phyloP scores from a whole-genome alignment of 2,113 vertebrate species.

The Festucalex cinctus region DNA sequence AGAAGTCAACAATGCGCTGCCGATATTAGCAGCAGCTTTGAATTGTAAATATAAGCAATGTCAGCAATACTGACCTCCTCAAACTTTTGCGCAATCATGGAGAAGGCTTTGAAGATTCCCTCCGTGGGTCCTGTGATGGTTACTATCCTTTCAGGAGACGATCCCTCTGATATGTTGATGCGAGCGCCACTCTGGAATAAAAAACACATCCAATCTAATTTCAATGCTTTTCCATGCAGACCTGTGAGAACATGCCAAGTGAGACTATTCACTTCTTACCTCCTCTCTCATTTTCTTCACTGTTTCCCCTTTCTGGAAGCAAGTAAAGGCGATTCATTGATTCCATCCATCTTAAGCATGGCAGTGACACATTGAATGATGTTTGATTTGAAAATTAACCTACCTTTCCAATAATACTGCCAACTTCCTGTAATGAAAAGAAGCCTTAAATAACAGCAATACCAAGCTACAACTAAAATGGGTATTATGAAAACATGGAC shows the following conservation, averaged over 20 bases:
- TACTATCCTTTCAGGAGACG: conserved; percentile 90
- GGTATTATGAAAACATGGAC: not conserved
- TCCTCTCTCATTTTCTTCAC: conserved; percentile 96
- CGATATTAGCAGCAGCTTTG: conserved; percentile 4
- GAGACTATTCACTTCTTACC: conserved; percentile 70
- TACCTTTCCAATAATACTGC: conserved; percentile 93
- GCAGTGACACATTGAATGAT: not conserved
- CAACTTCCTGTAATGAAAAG: conserved; percentile 80
- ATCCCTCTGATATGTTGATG: conserved; percentile 93
- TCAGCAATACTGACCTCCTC: conserved; percentile 78
- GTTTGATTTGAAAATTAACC: conserved; percentile 33
- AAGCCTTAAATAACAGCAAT: conserved; percentile 14
- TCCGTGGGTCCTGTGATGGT: conserved; percentile 91
- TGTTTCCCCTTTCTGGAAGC: conserved; percentile 87
- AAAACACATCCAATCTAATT: conserved; percentile 31
- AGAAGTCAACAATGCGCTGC: conserved; percentile 48
- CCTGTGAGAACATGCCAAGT: not conserved
- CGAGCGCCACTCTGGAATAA: conserved; percentile 84
- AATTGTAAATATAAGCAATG: not conserved
- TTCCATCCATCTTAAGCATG: not conserved
- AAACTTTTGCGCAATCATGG: conserved; percentile 93
- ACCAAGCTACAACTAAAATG: conserved; percentile 9
- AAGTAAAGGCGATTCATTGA: conserved; percentile 1
- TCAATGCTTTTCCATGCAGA: not conserved
- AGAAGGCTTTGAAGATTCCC: conserved; percentile 90